phyloP scores from a whole-genome alignment of 2,113 vertebrate species.

The Zapus hudsonius region DNA sequence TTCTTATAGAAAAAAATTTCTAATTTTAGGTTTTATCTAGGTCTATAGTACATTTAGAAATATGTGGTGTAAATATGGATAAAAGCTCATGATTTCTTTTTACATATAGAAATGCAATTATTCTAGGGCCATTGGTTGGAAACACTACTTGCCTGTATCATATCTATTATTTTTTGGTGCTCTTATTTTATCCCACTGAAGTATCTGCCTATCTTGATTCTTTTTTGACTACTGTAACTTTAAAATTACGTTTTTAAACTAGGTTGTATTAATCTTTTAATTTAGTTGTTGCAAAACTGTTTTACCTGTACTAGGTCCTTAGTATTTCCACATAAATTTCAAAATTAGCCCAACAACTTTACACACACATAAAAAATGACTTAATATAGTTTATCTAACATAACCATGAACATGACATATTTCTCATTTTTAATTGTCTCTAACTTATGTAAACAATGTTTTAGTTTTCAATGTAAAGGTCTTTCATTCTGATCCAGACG shows the following conservation, averaged over 20 bases:
- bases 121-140: neutral
- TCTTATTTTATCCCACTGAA: neutral
- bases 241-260: neutral
- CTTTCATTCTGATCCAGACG: too few species aligned
- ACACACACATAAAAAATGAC: too few species aligned
- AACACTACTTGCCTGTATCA: neutral
- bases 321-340: neutral
- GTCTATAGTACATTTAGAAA: neutral
- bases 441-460: constrained; percentile 14
- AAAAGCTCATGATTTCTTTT: neutral
- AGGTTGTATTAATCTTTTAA: neutral
- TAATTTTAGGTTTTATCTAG: constrained; percentile 7
- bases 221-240: constrained; percentile 17
- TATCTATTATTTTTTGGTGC: neutral
- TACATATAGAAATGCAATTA: neutral
- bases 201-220: neutral
- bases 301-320: neutral
- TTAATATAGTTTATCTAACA: neutral
- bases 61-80: neutral
- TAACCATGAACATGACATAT: neutral
- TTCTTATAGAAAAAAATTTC: neutral
- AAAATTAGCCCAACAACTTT: neutral
- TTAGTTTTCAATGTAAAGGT: constrained; percentile 21
- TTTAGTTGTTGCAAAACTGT: neutral
- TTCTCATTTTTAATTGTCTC: neutral